These are phyloP conservation scores for Liolophura sinensis DNA, from an alignment of 1,140 invertebrate genomes.

Conservation along the genomic window DNA sequence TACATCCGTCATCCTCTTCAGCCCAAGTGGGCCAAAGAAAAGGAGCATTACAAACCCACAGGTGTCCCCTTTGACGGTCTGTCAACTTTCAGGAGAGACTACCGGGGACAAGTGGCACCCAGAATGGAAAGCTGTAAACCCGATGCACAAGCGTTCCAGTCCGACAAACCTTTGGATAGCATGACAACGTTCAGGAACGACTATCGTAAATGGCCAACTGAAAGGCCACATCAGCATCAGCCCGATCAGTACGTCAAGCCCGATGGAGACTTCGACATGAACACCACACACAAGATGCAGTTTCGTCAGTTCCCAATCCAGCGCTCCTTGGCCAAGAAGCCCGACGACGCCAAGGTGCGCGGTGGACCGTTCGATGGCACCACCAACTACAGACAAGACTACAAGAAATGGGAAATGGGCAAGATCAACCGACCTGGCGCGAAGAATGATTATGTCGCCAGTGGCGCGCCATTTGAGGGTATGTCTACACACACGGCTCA, in stretches of 20 bases:
- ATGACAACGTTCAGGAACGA: conserved; percentile 55
- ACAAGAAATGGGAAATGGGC: conserved; percentile 47
- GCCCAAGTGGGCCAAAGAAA: conserved; percentile 31
- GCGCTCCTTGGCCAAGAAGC: conserved; percentile 29
- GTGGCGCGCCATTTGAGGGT: conserved; percentile 55
- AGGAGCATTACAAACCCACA: conserved; percentile 39
- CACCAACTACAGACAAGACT: conserved; percentile 57
- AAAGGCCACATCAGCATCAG: conserved; percentile 42
- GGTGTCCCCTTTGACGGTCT: conserved; percentile 48
- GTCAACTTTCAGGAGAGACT: conserved; percentile 55
- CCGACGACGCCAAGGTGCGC: conserved; percentile 30
- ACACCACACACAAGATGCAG: conserved; percentile 51
- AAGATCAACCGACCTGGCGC: conserved; percentile 29
- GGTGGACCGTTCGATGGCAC: conserved; percentile 50
- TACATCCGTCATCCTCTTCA: conserved; percentile 53
- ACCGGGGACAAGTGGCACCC: conserved; percentile 38
- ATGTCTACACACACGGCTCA: conserved; percentile 52
- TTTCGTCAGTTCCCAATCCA: conserved; percentile 42
- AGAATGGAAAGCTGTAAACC: conserved; percentile 45
- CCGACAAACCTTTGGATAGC: conserved; percentile 50
- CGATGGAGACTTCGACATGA: conserved; percentile 56
- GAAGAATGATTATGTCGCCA: conserved; percentile 48
- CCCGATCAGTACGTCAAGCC: conserved; percentile 49
- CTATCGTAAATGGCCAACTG: conserved; percentile 52
- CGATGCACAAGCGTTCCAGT: conserved; percentile 38